A percentile compares a stretch with the other conserved stretches of the same genome.
Conservation (phyloP, 2,888 invertebrate species). For the Pseudolycoriella hygida region DNA sequence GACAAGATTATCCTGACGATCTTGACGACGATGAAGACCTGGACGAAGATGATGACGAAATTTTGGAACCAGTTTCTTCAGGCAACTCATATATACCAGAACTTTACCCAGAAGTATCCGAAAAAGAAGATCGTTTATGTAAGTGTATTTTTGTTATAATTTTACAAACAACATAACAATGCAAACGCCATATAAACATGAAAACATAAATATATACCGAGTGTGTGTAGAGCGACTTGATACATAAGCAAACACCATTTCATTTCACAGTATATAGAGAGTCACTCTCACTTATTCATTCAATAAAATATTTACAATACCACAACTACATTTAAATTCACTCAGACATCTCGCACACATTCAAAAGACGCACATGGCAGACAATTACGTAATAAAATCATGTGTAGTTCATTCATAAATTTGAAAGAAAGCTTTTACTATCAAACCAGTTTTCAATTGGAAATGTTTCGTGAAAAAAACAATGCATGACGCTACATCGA, state of each 20-base stretch:
- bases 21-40: neutral
- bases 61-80: neutral
- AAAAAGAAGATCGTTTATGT: slow-evolving; percentile 4
- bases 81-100: neutral
- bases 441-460: neutral
- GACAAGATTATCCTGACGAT: slow-evolving; percentile 11
- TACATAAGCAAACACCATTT: too few species aligned
- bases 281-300: too few species aligned
- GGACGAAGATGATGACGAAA: neutral
- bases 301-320: too few species aligned
- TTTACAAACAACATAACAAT: too few species aligned
- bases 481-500: neutral
- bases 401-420: too few species aligned
- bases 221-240: neutral
- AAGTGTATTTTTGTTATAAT: neutral
- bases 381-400: too few species aligned
- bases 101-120: neutral
- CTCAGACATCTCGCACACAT: too few species aligned
- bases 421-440: neutral
- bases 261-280: too few species aligned
- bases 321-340: too few species aligned
- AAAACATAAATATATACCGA: neutral
- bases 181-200: too few species aligned
- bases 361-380: too few species aligned
- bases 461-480: neutral